These are phyloP conservation scores for Cyprinodon diabolis DNA, from an alignment of 2,797 vertebrate species.

Conservation along the genomic window DNA sequence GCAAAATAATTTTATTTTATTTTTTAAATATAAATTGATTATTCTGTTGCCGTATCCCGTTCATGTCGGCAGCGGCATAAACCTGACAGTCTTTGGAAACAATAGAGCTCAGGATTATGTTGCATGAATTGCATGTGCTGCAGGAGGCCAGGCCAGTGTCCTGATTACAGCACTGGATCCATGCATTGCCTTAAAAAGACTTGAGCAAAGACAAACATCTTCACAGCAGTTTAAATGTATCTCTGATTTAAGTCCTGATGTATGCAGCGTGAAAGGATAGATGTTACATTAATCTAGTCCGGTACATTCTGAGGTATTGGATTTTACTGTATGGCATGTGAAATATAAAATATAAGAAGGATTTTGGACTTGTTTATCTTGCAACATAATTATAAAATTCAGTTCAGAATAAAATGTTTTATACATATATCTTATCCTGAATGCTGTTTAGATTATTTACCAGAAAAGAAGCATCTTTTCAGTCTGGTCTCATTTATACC, in stretches of 20 bases:
- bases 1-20: neutral
- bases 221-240: conserved; percentile 2
- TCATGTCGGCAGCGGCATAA: conserved; percentile 13
- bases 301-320: neutral
- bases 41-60: neutral
- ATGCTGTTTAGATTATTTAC: neutral
- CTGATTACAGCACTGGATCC: conserved; percentile 17
- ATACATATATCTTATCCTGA: neutral
- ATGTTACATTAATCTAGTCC: neutral
- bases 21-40: neutral
- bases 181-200: conserved; percentile 3
- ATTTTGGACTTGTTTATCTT: neutral
- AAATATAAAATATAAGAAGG: neutral
- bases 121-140: neutral
- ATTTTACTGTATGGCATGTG: too few species aligned
- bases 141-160: conserved; percentile 24
- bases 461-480: conserved; percentile 6
- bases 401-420: neutral
- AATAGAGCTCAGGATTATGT: neutral
- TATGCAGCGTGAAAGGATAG: conserved; percentile 12
- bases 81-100: conserved; percentile 11
- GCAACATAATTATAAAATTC: neutral
- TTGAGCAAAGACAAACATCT: conserved; percentile 13
- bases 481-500: neutral
- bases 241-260: conserved; percentile 15